Percentiles rank a stretch among this genome's conserved stretches.
phyloP scores from a whole-genome alignment of 64 coral and sea anemone species.

The Montipora cactus region DNA sequence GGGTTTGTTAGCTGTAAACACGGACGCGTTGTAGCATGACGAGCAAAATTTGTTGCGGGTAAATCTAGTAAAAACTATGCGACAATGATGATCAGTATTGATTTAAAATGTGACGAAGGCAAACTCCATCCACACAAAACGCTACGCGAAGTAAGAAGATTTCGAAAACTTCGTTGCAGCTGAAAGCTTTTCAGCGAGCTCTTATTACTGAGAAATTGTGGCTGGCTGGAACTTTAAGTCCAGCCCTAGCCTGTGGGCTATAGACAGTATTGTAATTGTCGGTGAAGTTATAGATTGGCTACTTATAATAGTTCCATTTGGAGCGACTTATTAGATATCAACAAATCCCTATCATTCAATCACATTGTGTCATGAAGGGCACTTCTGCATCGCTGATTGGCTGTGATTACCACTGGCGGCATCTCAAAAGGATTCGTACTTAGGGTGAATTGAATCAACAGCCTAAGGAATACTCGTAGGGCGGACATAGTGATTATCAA shows the following conservation, averaged over 20 bases:
- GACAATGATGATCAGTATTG: constrained; percentile 70
- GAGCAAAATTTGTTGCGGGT: constrained; percentile 5
- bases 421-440: constrained; percentile 91
- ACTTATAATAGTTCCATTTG: constrained; percentile 97
- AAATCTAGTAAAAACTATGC: constrained; percentile 22
- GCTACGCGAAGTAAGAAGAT: constrained; percentile 44
- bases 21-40: background rate
- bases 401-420: constrained; percentile 77
- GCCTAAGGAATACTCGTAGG: constrained; percentile 13
- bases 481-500: constrained; percentile 28
- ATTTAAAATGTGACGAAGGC: constrained; percentile 89
- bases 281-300: constrained; percentile 70
- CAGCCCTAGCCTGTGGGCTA: constrained; percentile 63
- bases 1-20: background rate
- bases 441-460: constrained; percentile 53
- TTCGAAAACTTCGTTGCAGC: constrained; percentile 15
- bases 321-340: constrained; percentile 99
- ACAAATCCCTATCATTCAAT: constrained; percentile 99
- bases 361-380: constrained; percentile 92
- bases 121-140: constrained; percentile 19
- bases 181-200: constrained; percentile 16
- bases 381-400: constrained; percentile 76
- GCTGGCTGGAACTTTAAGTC: constrained; percentile 42
- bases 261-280: constrained; percentile 83
- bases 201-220: constrained; percentile 80